Evolutionary conservation across 2,888 invertebrate genomes (phyloP), one percentile per base, ranked within the genome.

Genomic region (Cheilosia scutellata): DNA sequence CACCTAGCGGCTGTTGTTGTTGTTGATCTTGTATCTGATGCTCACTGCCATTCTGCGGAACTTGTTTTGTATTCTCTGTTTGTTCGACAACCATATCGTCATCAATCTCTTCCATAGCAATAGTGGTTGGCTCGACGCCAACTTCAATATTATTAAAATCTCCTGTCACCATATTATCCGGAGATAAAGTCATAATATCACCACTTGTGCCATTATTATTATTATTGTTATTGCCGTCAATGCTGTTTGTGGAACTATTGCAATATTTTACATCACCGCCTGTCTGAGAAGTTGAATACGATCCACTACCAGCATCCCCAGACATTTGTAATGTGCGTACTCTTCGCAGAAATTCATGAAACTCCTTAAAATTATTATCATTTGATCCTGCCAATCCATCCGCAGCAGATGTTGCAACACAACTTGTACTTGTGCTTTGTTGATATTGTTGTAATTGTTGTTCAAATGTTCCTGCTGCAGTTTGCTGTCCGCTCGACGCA

Each of bases 311-410:
- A 13, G 40, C 40, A 5, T 9, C 49, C 20, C 42, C 51, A 16
- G 89, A 88, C 90, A 91, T 90, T 62, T 91, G 89, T 37, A 91
- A 79, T 2, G 89, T 90, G 57, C 90, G 88, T 4, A 91, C 89
- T 27, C 89, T 88, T 47, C 87, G 87, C 0, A 91, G 79, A 80
- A 91, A 90, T 31, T 91, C 89, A 37, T 90, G 90, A 79, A 91
- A 91, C 62, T 91, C 91, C 27, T 88, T 76, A 7, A 88, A 55
- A 40, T 88, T 87, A 6, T 82, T 37, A 37, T 37, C 37, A 11
- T 37, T 37, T 4, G 37, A 11, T 37, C 37, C 80, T 29, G 82
- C 62, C 5, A 75, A 37, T 11, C 16, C 25, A 29, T 78, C 70
- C 20, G 20, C 20, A 16, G 51, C 20, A 20, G 62, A 37, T 5